Percentiles rank a stretch among this genome's conserved stretches.
Evolutionary conservation across 2,888 invertebrate genomes (phyloP).

Genomic region (Atethmia centrago): DNA sequence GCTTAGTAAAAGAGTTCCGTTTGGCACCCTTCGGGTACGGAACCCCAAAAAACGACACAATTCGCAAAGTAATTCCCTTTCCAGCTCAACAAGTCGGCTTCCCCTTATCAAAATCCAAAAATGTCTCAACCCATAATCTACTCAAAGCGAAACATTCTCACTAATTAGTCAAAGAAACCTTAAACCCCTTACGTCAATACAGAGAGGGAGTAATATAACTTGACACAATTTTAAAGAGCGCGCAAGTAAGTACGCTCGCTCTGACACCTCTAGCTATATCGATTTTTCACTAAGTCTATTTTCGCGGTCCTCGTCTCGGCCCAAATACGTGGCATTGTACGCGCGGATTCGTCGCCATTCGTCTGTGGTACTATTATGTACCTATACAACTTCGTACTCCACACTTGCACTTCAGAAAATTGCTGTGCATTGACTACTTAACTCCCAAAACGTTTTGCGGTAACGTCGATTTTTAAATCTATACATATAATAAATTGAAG

Average conservation of each 20-base stretch:
- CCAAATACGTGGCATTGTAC: constrained; percentile 79
- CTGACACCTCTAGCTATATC: constrained; percentile 74
- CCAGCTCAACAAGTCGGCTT: constrained; percentile 7
- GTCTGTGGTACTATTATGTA: constrained; percentile 52
- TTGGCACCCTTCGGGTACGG: no score
- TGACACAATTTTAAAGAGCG: constrained; percentile 82
- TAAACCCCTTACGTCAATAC: constrained; percentile 53
- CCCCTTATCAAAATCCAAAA: background rate
- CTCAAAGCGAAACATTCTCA: constrained; percentile 19
- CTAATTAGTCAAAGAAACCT: constrained; percentile 59
- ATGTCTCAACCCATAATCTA: background rate
- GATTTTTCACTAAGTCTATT: constrained; percentile 84
- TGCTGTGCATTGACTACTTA: constrained; percentile 67
- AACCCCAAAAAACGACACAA: no score
- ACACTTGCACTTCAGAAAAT: constrained; percentile 73
- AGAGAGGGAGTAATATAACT: constrained; percentile 75
- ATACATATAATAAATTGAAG: no score
- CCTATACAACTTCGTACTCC: constrained; percentile 50
- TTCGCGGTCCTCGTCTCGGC: constrained; percentile 76
- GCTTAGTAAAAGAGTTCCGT: no score
- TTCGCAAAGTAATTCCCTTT: background rate
- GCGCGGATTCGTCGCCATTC: constrained; percentile 62
- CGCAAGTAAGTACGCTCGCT: constrained; percentile 67
- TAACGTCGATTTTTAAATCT: constrained; percentile 2
- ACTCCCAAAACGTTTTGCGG: constrained; percentile 4